Evolutionary conservation across 2,113 vertebrate species (phyloP).

Genomic region (Dasyprocta punctata): DNA sequence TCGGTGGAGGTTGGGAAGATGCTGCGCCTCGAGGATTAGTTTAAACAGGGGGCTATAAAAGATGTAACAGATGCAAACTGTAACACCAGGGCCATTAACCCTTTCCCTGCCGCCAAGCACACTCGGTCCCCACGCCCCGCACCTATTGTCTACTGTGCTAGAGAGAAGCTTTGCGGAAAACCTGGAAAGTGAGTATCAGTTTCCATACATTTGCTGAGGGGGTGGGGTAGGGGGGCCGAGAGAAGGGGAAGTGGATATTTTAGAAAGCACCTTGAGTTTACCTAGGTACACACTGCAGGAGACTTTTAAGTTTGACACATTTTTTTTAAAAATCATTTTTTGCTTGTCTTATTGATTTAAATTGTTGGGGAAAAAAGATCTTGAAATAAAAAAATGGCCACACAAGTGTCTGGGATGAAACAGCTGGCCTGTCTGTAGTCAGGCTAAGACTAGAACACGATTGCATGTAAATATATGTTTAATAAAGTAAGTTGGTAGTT

Average conservation of each 20-base stretch:
- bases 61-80: conserved; percentile 93
- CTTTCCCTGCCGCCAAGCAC: conserved; percentile 85
- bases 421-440: conserved; percentile 77
- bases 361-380: conserved; percentile 68
- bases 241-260: conserved; percentile 68
- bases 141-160: conserved; percentile 86
- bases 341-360: conserved; percentile 60
- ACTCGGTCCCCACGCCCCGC: conserved; percentile 77
- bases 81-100: conserved; percentile 91
- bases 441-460: conserved; percentile 72
- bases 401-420: conserved; percentile 79
- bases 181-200: conserved; percentile 80
- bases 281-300: conserved; percentile 75
- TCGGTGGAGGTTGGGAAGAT: conserved; percentile 83
- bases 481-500: conserved; percentile 79
- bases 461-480: conserved; percentile 81
- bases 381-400: conserved; percentile 73
- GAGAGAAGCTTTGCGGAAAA: conserved; percentile 81
- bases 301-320: conserved; percentile 77
- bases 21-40: conserved; percentile 88
- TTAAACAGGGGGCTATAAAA: conserved; percentile 91
- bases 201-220: conserved; percentile 66
- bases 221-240: neutral
- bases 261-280: conserved; percentile 83
- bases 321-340: conserved; percentile 69